Conservation (phyloP, 2,888 invertebrate genomes). For the Uloborus plumipes region DNA sequence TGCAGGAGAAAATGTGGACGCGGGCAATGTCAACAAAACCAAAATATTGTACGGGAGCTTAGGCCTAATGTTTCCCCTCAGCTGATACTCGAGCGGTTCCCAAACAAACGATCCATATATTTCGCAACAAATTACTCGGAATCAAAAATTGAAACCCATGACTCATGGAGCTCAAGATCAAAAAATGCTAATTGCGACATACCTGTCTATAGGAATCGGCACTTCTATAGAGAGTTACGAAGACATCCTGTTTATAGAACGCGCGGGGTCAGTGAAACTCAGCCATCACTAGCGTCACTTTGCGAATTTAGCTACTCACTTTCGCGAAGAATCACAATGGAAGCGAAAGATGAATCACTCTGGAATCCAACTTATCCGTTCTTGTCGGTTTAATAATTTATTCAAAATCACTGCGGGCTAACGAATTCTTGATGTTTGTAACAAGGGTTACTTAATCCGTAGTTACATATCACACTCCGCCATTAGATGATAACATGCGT, state of each 20-base stretch:
- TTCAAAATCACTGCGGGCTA: not conserved
- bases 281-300: constrained; percentile 50
- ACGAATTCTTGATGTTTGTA: not conserved
- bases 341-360: not conserved
- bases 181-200: not conserved
- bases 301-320: constrained; percentile 20
- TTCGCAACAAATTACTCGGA: not conserved
- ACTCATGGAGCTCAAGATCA: not conserved
- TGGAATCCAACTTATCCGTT: not conserved
- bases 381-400: too few relatives aligned
- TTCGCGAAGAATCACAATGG: not conserved
- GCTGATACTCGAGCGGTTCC: constrained; percentile 40
- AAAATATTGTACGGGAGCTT: constrained; percentile 16
- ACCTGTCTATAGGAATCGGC: too few relatives aligned
- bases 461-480: constrained; percentile 43
- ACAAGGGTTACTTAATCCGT: constrained; percentile 9
- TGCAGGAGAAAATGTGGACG: not conserved
- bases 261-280: constrained; percentile 56
- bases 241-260: constrained; percentile 31
- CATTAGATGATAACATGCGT: constrained; percentile 49
- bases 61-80: constrained; percentile 41
- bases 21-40: constrained; percentile 44
- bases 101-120: constrained; percentile 27
- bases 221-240: not conserved
- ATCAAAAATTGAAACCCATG: not conserved